A percentile compares a stretch with the other conserved stretches of the same genome.
Conservation (phyloP, 2,113 vertebrate genomes). For the Trichechus manatus region DNA sequence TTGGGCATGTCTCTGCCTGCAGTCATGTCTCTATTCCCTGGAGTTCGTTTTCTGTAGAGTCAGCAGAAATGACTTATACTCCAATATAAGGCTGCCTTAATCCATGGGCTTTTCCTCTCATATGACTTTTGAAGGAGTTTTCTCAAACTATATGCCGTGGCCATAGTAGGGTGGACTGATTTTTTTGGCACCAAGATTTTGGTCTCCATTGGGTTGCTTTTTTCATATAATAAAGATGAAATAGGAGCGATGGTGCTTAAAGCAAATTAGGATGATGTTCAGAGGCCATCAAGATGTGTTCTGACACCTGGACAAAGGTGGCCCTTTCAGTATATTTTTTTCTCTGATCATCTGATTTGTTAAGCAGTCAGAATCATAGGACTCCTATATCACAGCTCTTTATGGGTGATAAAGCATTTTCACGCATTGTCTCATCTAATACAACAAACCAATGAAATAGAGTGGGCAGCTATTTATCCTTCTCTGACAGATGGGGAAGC, state of each 20-base stretch:
- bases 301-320: neutral
- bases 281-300: neutral
- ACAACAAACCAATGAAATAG: neutral
- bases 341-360: neutral
- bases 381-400: neutral
- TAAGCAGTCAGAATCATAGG: neutral
- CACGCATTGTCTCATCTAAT: neutral
- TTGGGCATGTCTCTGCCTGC: neutral
- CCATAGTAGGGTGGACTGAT: neutral
- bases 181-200: neutral
- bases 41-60: neutral
- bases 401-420: neutral
- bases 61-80: constrained; percentile 18
- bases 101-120: neutral
- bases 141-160: neutral
- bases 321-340: neutral
- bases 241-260: neutral
- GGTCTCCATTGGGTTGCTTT: neutral
- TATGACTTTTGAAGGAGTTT: neutral
- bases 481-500: neutral
- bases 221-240: neutral
- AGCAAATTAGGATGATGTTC: neutral
- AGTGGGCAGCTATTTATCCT: neutral
- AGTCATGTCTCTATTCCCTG: neutral
- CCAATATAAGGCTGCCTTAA: neutral